Conservation (phyloP, 2,888 invertebrate species). For the Psylliodes chrysocephalus region DNA sequence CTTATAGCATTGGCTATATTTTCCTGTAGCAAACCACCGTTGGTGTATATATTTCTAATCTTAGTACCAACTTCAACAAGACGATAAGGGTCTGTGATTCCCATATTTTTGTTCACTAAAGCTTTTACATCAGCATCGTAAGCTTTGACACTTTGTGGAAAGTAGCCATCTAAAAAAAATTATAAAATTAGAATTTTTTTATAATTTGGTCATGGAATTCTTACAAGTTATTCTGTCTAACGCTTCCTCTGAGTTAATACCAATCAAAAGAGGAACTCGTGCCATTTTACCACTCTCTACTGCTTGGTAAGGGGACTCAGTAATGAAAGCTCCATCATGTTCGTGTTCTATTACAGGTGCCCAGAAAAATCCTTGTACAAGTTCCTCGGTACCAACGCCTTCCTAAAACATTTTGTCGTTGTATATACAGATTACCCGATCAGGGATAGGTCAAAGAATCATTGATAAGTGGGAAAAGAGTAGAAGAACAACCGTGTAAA, state of each 20-base stretch:
- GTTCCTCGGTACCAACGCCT: constrained; percentile 17
- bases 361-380: constrained; percentile 35
- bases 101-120: constrained; percentile 44
- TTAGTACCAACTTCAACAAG: constrained; percentile 32
- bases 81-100: constrained; percentile 28
- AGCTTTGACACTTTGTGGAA: background rate
- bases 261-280: constrained; percentile 43
- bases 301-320: constrained; percentile 34
- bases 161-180: constrained; percentile 5
- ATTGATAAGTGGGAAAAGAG: too few species aligned
- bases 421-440: too few species aligned
- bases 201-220: background rate
- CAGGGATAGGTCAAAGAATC: too few species aligned
- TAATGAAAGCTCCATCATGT: constrained; percentile 42
- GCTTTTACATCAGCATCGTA: constrained; percentile 35
- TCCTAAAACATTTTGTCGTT: constrained; percentile 29
- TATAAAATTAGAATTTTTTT: constrained; percentile 1
- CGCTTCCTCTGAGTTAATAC: constrained; percentile 45
- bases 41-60: constrained; percentile 42
- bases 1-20: constrained; percentile 15
- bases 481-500: background rate
- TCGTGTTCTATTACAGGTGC: constrained; percentile 42
- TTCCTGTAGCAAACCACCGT: constrained; percentile 17
- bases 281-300: constrained; percentile 34
- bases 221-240: constrained; percentile 3